phyloP scores from a whole-genome alignment of 2,113 vertebrate genomes.

The Elephantulus edwardii region DNA sequence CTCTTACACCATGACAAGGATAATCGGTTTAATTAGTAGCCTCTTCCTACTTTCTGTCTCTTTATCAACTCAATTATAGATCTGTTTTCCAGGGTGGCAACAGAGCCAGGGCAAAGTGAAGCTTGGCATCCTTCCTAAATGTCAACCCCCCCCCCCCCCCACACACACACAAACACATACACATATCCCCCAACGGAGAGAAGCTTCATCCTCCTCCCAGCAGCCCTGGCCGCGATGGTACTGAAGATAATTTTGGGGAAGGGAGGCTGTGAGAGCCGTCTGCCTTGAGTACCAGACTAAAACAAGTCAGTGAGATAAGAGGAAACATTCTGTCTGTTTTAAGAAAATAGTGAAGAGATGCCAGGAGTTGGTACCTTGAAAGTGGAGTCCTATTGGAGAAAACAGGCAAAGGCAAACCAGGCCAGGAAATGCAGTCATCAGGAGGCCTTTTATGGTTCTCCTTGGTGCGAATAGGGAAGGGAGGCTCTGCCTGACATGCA shows the following conservation, averaged over 20 bases:
- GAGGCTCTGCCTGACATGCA: neutral
- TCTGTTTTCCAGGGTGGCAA: slow-evolving; percentile 55
- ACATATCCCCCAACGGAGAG: neutral
- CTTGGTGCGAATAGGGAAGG: neutral
- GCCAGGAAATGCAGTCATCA: neutral
- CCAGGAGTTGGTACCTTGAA: neutral
- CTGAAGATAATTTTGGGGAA: neutral
- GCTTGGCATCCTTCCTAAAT: slow-evolving; percentile 25
- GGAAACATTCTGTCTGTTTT: neutral
- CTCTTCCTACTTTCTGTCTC: slow-evolving; percentile 74
- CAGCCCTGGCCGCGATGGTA: neutral
- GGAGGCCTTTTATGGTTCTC: neutral
- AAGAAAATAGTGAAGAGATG: neutral
- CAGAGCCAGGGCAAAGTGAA: slow-evolving; percentile 51
- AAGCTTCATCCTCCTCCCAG: neutral
- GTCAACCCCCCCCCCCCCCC: neutral
- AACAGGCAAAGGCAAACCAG: neutral
- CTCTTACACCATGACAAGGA: slow-evolving; percentile 65
- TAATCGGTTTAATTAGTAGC: slow-evolving; percentile 77
- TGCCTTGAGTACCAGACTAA: neutral
- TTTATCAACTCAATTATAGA: slow-evolving; percentile 76
- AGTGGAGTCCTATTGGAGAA: neutral
- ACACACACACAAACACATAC: no score
- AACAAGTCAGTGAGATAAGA: neutral
- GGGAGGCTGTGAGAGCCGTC: neutral